Evolutionary conservation across 2,888 invertebrate genomes (phyloP).

Genomic region (Rhaphigaster nebulosa): DNA sequence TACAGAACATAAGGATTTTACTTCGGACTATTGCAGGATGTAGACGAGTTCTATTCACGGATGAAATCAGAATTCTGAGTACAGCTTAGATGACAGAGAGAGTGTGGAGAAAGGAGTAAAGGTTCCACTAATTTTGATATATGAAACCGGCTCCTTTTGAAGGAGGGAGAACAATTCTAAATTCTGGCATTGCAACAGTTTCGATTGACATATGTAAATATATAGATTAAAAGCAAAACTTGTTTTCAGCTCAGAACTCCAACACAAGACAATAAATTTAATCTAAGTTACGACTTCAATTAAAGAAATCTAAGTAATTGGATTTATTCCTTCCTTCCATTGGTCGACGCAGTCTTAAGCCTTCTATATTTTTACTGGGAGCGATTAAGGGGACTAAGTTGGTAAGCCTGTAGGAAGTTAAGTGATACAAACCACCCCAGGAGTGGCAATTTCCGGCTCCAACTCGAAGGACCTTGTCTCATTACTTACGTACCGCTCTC

Average conservation of each 20-base stretch:
- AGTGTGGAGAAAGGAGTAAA: background rate
- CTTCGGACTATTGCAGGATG: no score
- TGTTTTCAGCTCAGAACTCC: background rate
- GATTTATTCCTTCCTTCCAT: background rate
- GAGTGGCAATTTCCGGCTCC: slow-evolving; percentile 35
- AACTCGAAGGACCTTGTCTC: background rate
- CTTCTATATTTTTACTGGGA: slow-evolving; percentile 30
- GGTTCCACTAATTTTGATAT: background rate
- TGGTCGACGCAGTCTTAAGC: background rate
- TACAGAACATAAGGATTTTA: background rate
- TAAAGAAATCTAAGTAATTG: slow-evolving; percentile 25
- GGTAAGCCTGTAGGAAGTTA: slow-evolving; percentile 53
- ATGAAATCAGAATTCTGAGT: background rate
- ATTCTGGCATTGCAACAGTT: no score
- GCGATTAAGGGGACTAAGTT: slow-evolving; percentile 47
- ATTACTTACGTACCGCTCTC: background rate
- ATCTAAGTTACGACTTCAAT: background rate
- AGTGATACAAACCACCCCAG: slow-evolving; percentile 46
- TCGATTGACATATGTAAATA: no score
- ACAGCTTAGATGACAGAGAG: background rate
- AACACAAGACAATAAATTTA: background rate
- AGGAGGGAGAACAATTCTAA: no score
- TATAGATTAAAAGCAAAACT: background rate
- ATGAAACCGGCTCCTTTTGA: background rate
- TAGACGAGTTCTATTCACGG: background rate